A percentile compares a stretch with the other conserved stretches of the same genome.
Evolutionary conservation across 2,797 vertebrate species (phyloP).

Genomic region (Myioborus melanocephalus): DNA sequence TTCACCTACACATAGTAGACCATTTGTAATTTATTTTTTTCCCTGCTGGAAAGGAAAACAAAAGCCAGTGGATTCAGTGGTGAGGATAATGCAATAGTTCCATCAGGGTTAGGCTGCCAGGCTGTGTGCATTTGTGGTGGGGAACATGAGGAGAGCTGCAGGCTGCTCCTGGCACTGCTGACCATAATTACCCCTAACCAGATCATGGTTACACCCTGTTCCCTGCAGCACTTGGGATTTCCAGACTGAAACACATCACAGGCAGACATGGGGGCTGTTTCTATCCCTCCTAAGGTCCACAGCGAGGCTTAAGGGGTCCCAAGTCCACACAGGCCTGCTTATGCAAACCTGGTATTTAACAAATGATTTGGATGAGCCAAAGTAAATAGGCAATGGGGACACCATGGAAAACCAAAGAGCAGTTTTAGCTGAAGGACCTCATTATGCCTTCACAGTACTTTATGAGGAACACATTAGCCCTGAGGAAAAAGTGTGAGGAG

Average conservation of each 20-base stretch:
- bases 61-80: not conserved
- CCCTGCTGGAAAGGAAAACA: conserved; percentile 1
- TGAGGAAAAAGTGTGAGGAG: not conserved
- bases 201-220: conserved; percentile 44
- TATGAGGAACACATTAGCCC: not conserved
- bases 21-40: not conserved
- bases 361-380: conserved; percentile 42
- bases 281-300: not conserved
- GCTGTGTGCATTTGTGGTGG: not conserved
- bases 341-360: conserved; percentile 36
- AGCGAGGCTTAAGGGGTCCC: not conserved
- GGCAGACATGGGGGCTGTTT: not conserved
- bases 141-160: conserved; percentile 29
- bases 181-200: conserved; percentile 54
- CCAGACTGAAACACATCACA: not conserved
- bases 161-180: conserved; percentile 18
- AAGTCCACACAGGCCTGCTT: not conserved
- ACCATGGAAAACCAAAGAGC: not conserved
- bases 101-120: conserved; percentile 1
- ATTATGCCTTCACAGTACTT: not conserved
- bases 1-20: not conserved
- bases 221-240: not conserved
- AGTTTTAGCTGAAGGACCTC: not conserved
- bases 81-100: not conserved
- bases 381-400: conserved; percentile 21